These are phyloP conservation scores for Ectobius pallidus DNA, from an alignment of 2,888 invertebrate genomes.

Conservation along the genomic window DNA sequence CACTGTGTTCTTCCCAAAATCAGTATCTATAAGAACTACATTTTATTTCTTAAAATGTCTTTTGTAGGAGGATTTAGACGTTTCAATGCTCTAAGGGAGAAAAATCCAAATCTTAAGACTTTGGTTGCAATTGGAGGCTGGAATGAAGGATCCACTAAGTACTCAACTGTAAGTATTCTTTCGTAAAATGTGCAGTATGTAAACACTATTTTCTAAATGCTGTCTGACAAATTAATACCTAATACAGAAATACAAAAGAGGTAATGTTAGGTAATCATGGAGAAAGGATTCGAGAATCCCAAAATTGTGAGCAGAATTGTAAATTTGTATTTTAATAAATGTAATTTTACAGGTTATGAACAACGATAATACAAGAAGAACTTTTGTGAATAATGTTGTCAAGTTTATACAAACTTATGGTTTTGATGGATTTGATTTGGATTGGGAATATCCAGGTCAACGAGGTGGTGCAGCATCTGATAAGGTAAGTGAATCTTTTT, in stretches of 20 bases:
- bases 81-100: conserved; percentile 62
- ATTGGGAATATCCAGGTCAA: conserved; percentile 74
- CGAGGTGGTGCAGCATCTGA: conserved; percentile 55
- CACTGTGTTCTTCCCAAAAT: no score
- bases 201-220: no score
- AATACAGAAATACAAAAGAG: no score
- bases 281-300: no score
- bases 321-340: no score
- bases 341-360: conserved; percentile 50
- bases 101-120: conserved; percentile 61
- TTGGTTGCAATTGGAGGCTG: conserved; percentile 73
- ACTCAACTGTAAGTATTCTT: conserved; percentile 59
- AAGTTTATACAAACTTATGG: conserved; percentile 60
- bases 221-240: no score
- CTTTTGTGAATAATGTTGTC: conserved; percentile 59
- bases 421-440: conserved; percentile 75
- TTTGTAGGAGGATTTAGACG: conserved; percentile 20
- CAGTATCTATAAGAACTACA: no score
- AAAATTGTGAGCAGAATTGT: no score
- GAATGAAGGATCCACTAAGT: conserved; percentile 68
- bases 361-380: conserved; percentile 54
- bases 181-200: no score
- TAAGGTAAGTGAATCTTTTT: not conserved
- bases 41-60: no score
- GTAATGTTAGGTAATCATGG: no score